Conservation (phyloP, 2,113 vertebrate species). For the Miniopterus natalensis region DNA sequence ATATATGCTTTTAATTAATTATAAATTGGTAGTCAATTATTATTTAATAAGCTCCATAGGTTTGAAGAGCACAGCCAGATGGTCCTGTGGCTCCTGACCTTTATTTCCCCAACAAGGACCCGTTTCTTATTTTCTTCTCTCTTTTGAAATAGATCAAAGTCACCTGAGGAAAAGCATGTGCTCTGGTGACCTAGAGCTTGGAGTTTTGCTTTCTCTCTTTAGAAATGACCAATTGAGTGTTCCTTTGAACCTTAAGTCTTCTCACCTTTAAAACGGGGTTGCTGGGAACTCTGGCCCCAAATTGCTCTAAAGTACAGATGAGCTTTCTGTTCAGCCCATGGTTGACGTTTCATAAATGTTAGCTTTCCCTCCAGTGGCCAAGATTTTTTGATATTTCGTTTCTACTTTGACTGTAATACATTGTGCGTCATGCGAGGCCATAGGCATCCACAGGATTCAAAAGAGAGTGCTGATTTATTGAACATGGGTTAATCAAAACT, state of each 20-base stretch:
- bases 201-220: background rate
- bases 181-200: background rate
- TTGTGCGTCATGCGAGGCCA: background rate
- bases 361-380: background rate
- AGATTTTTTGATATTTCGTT: background rate
- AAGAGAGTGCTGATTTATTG: background rate
- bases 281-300: background rate
- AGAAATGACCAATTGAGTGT: background rate
- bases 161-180: background rate
- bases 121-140: constrained; percentile 22
- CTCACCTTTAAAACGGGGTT: background rate
- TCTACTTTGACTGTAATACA: background rate
- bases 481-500: background rate
- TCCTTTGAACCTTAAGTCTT: background rate
- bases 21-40: constrained; percentile 60
- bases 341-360: background rate
- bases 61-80: constrained; percentile 53
- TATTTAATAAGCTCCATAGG: constrained; percentile 68
- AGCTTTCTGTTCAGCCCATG: background rate
- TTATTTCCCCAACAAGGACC: constrained; percentile 4
- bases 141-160: constrained; percentile 36
- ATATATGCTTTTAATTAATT: constrained; percentile 72
- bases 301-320: background rate
- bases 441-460: background rate
- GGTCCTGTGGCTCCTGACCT: constrained; percentile 72